phyloP scores from a whole-genome alignment of 2,888 invertebrate species.

The Drosophila stalkeri region DNA sequence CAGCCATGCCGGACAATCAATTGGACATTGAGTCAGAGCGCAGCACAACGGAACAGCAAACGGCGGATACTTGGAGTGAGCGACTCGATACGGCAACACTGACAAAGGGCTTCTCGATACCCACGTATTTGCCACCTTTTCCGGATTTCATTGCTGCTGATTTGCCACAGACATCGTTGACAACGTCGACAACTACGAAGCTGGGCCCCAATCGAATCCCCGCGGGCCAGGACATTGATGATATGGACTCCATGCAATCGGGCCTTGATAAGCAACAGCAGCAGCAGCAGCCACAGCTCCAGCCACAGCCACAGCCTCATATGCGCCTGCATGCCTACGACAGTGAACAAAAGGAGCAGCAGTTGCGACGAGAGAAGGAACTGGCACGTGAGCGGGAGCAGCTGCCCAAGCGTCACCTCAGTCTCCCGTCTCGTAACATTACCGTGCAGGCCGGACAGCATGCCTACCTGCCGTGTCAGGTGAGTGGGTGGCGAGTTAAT shows the following conservation, averaged over 20 bases:
- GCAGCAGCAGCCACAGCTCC: constrained; percentile 32
- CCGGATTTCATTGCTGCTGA: constrained; percentile 80
- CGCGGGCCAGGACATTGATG: constrained; percentile 14
- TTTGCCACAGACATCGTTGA: constrained; percentile 56
- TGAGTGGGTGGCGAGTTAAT: constrained; percentile 81
- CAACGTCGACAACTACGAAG: constrained; percentile 40
- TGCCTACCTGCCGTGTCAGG: constrained; percentile 95
- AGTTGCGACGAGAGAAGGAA: constrained; percentile 68
- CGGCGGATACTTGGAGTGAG: constrained; percentile 64
- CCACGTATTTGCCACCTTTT: constrained; percentile 82
- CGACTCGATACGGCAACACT: constrained; percentile 77
- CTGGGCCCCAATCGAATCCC: constrained; percentile 22
- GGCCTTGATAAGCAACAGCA: constrained; percentile 50
- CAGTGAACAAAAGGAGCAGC: constrained; percentile 68
- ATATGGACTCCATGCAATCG: constrained; percentile 13
- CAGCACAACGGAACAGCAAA: constrained; percentile 41
- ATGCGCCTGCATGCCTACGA: constrained; percentile 77
- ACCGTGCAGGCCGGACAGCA: constrained; percentile 95
- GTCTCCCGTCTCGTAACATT: constrained; percentile 89
- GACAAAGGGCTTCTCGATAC: constrained; percentile 82
- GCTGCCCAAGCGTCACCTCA: constrained; percentile 68
- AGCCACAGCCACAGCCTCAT: constrained; percentile 49
- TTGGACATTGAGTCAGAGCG: constrained; percentile 28
- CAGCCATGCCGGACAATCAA: constrained; percentile 37
- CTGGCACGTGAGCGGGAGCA: constrained; percentile 67